Evolutionary conservation across 2,113 vertebrate species (phyloP), one percentile per base, ranked within the genome.

Genomic region (Dendrocopos noguchii): DNA sequence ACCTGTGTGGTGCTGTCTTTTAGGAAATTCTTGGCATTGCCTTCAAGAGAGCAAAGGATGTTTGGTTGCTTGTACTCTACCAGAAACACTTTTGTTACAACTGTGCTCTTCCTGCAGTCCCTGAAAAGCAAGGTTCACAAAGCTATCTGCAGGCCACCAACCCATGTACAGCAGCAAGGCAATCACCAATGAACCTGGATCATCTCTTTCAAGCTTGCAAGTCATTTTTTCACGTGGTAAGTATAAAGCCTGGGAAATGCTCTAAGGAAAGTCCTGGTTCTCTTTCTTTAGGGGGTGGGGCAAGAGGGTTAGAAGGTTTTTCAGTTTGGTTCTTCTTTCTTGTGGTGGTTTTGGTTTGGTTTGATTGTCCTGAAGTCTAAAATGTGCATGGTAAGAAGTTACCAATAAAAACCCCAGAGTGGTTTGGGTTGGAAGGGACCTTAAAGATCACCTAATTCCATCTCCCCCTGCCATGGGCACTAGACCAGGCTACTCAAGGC

Each of bases 41-140:
- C 96, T 94, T 97, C 96, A 75, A 67, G 57, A 34, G 94, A 75
- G n/a, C 89, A 66, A 27, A 91, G 76, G 20, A 80, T 66, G 59
- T 91, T 88, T 22, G 89, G 95, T 28, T 94, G 76, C 21, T 96
- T 94, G 24, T 84, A 92, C 63, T 98, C 97, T 77, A 99, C 99
- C 5, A 97, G 88, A 95, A 99, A 99, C 19, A 98, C 90, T 93
- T 99, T 99, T 14, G 99, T 99, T 77, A 99, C 98, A 9, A 98
- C 74, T 10, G 98, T 97, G 89, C 99, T 99, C 92, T 98, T 94
- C 76, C 99, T 98, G 94, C 97, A 98, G 77, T 99, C 98, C 75
- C 99, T 99, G 94, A 73, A 96, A 97, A 88, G 79, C 64, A 96
- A 36, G 46, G 29, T 87, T 76, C 56, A 77, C 82, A 91, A 44